These are phyloP conservation scores for Vireo altiloquus DNA, from an alignment of 2,113 vertebrate species.

Conservation along the genomic window DNA sequence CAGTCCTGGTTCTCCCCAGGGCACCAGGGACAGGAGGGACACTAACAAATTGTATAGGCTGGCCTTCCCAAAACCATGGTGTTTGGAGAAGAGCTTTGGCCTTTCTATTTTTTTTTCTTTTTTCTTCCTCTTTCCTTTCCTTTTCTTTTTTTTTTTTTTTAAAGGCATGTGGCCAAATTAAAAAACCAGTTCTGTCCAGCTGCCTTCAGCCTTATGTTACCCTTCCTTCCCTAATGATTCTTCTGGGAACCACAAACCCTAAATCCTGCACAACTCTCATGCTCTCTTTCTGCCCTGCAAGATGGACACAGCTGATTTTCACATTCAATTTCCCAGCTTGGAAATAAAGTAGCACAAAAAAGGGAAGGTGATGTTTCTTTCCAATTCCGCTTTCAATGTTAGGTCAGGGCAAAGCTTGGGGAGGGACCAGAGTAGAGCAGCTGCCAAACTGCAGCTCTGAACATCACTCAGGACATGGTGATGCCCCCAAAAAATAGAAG, in stretches of 20 bases:
- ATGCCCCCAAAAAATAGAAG: neutral
- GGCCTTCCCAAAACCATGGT: neutral
- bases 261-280: neutral
- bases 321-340: neutral
- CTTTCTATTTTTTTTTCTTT: neutral
- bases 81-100: neutral
- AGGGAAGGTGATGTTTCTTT: neutral
- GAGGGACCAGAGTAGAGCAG: neutral
- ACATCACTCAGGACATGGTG: neutral
- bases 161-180: neutral
- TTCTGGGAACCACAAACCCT: neutral
- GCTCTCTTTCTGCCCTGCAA: neutral
- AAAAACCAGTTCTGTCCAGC: neutral
- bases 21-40: neutral
- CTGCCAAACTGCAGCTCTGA: neutral
- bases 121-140: too few relatives aligned
- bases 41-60: neutral
- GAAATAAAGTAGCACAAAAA: neutral
- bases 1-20: neutral
- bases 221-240: neutral
- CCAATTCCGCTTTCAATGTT: neutral
- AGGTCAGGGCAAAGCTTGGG: neutral
- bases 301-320: neutral
- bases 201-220: neutral
- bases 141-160: neutral